Evolutionary conservation across 2,113 vertebrate species (phyloP).

Genomic region (Plotosus lineatus): DNA sequence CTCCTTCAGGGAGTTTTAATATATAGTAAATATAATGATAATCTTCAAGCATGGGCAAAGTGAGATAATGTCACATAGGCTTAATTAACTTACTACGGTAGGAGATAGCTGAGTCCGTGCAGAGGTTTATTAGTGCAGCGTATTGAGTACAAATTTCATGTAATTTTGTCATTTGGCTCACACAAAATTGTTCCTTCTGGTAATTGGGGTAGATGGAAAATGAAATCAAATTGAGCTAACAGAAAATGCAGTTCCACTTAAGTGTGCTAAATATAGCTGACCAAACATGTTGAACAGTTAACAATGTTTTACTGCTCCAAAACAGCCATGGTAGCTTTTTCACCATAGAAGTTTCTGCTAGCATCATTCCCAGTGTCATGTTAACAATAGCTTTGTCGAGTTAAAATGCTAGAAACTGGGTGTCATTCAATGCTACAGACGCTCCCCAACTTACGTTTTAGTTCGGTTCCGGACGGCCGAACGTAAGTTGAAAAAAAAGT

Average conservation of each 20-base stretch:
- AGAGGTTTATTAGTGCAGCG: slow-evolving; percentile 22
- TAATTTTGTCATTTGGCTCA: slow-evolving; percentile 5
- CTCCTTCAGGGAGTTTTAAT: slow-evolving; percentile 37
- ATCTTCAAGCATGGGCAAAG: slow-evolving; percentile 8
- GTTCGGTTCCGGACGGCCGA: too few species aligned
- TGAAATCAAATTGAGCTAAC: neutral
- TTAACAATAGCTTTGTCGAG: neutral
- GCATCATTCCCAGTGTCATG: neutral
- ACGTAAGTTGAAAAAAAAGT: too few species aligned
- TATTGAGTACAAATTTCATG: slow-evolving; percentile 2
- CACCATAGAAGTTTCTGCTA: slow-evolving; percentile 15
- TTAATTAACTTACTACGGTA: slow-evolving; percentile 1
- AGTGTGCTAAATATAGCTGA: slow-evolving; percentile 12
- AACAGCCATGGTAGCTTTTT: slow-evolving; percentile 32
- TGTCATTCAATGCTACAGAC: slow-evolving; percentile 40
- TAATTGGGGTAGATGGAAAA: slow-evolving; percentile 4
- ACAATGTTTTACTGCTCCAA: slow-evolving; percentile 5
- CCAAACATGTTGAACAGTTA: neutral
- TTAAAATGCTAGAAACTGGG: slow-evolving; percentile 46
- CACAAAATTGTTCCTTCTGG: neutral
- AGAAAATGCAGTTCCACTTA: neutral
- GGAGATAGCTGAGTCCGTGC: neutral
- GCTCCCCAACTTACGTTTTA: too few species aligned
- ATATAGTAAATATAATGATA: too few species aligned
- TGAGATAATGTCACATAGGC: slow-evolving; percentile 22